A percentile compares a stretch with the other conserved stretches of the same genome.
Evolutionary conservation across 2,113 vertebrate species (phyloP).

Genomic region (Motacilla tschutschensis): DNA sequence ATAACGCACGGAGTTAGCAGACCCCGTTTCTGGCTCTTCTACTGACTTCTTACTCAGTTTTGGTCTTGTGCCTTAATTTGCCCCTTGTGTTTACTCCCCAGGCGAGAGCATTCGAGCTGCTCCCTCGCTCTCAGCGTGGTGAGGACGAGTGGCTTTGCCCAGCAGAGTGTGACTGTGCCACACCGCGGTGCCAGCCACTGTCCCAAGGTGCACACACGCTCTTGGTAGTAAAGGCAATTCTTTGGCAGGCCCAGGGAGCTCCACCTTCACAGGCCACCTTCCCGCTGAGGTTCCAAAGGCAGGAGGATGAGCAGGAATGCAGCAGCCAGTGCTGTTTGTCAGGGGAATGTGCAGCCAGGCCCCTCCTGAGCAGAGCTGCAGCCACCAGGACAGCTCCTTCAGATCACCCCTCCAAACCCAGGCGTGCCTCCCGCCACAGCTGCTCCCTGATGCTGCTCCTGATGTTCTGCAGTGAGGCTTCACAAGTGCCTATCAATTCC

Average conservation of each 20-base stretch:
- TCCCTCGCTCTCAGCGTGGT: fast-evolving
- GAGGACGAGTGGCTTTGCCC: background rate
- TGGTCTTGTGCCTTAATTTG: background rate
- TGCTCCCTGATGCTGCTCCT: background rate
- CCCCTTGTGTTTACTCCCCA: background rate
- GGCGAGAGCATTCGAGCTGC: background rate
- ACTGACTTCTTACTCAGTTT: background rate
- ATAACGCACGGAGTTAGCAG: background rate
- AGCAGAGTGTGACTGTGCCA: fast-evolving
- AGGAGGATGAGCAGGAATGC: background rate
- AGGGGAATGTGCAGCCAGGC: background rate
- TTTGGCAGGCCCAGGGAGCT: background rate
- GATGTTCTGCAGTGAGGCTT: background rate
- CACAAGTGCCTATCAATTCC: background rate
- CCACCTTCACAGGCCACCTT: background rate
- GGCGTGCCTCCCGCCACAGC: fast-evolving
- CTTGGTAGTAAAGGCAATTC: fast-evolving
- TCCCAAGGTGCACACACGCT: fast-evolving
- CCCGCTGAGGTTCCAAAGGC: background rate
- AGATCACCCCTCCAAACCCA: fast-evolving
- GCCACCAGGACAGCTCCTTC: fast-evolving
- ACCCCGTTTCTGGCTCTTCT: background rate
- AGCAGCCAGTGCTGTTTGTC: fast-evolving
- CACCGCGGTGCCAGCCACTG: fast-evolving
- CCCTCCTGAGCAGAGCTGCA: background rate